phyloP scores from a whole-genome alignment of 2,888 invertebrate genomes.

The Drosophila subquinaria region DNA sequence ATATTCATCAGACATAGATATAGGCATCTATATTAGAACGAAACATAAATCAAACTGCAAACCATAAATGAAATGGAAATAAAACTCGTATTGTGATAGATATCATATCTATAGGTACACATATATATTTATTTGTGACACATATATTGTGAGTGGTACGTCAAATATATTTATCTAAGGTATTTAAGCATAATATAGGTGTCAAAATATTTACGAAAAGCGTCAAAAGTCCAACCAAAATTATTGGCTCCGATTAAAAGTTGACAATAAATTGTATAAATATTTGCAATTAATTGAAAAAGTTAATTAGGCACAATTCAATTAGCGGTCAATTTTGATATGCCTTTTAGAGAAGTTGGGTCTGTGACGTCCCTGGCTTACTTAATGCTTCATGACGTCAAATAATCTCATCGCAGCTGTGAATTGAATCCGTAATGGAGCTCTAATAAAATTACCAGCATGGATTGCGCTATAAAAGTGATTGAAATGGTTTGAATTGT shows the following conservation, averaged over 20 bases:
- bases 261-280: constrained; percentile 53
- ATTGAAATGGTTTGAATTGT: constrained; percentile 2
- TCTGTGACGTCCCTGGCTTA: constrained; percentile 55
- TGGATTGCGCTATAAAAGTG: constrained; percentile 41
- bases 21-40: neutral
- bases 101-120: constrained; percentile 17
- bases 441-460: constrained; percentile 33
- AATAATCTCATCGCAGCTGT: constrained; percentile 21
- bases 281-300: constrained; percentile 61
- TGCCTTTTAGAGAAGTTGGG: constrained; percentile 6
- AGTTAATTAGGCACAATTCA: constrained; percentile 41
- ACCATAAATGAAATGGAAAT: constrained; percentile 26
- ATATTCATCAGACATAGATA: constrained; percentile 1
- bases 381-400: constrained; percentile 48
- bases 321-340: constrained; percentile 50
- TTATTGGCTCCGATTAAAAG: constrained; percentile 36
- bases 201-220: constrained; percentile 56
- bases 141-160: constrained; percentile 12
- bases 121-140: constrained; percentile 12
- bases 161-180: constrained; percentile 24
- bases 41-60: constrained; percentile 25
- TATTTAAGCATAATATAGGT: constrained; percentile 41
- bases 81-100: constrained; percentile 22
- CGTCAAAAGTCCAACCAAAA: constrained; percentile 10
- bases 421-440: constrained; percentile 39